Percentiles rank a stretch among this genome's conserved stretches.
Evolutionary conservation across 2,113 vertebrate genomes (phyloP).

Genomic region (Mandrillus leucophaeus): DNA sequence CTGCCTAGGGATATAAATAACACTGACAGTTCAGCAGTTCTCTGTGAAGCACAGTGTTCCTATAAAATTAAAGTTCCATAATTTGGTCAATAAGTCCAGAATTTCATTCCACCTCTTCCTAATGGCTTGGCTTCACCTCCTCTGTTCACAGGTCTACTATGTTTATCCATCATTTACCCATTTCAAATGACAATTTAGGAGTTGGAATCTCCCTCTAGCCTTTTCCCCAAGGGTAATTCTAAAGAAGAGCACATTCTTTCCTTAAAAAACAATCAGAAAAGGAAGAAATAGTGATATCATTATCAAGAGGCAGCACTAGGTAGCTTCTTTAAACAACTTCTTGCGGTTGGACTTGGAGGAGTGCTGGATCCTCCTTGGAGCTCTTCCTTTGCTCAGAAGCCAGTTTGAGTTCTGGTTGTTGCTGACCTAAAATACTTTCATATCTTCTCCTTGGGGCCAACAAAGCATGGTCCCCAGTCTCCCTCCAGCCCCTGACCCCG

Average conservation of each 20-base stretch:
- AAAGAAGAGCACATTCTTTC: background rate
- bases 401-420: background rate
- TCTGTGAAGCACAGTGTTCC: conserved; percentile 53
- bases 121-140: background rate
- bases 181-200: background rate
- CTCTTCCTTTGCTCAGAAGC: background rate
- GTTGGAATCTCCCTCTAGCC: background rate
- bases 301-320: background rate
- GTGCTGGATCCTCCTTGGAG: background rate
- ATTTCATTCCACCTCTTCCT: background rate
- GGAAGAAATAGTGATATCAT: background rate
- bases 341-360: background rate
- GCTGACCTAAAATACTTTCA: background rate
- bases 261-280: background rate
- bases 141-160: background rate
- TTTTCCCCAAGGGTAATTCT: background rate
- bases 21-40: background rate
- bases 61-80: conserved; percentile 45
- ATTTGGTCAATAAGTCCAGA: conserved; percentile 6
- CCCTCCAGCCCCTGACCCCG: background rate
- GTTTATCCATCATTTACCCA: background rate
- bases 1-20: conserved; percentile 32
- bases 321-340: background rate
- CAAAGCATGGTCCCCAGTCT: background rate
- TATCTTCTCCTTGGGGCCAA: background rate